Conservation (phyloP, 2,113 vertebrate species). For the Ceyx melanurus region DNA sequence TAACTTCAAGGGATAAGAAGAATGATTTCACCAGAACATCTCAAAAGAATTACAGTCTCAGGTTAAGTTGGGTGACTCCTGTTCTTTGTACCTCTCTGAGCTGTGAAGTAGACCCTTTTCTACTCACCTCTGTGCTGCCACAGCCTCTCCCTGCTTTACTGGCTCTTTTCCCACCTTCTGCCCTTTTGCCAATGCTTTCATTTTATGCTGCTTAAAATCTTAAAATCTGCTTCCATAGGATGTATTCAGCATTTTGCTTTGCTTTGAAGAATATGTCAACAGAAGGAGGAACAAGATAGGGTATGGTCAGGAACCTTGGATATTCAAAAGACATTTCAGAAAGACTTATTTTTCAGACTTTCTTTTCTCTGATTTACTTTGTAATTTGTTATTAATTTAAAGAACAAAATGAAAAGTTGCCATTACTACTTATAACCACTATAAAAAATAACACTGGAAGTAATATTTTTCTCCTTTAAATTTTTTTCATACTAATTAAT, state of each 20-base stretch:
- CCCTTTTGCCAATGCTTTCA: neutral
- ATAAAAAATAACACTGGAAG: neutral
- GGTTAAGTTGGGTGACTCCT: neutral
- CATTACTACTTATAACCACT: neutral
- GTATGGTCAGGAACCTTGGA: neutral
- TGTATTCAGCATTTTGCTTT: neutral
- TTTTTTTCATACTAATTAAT: neutral
- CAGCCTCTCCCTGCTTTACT: neutral
- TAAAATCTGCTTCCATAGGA: neutral
- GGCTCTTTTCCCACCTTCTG: neutral
- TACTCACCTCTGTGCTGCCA: neutral
- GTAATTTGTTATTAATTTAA: neutral
- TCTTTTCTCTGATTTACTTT: neutral
- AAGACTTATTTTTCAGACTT: neutral
- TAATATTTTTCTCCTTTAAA: neutral
- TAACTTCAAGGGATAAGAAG: constrained; percentile 52
- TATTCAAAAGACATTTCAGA: neutral
- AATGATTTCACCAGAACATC: constrained; percentile 7
- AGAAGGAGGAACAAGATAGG: neutral
- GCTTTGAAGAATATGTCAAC: neutral
- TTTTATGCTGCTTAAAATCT: neutral
- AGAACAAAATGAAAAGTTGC: neutral
- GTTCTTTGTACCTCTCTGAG: neutral
- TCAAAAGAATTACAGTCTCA: neutral
- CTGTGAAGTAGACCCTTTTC: neutral